Base-by-base conservation (phyloP, 2,888 invertebrate genomes). In the Cyclophora punctaria region DNA sequence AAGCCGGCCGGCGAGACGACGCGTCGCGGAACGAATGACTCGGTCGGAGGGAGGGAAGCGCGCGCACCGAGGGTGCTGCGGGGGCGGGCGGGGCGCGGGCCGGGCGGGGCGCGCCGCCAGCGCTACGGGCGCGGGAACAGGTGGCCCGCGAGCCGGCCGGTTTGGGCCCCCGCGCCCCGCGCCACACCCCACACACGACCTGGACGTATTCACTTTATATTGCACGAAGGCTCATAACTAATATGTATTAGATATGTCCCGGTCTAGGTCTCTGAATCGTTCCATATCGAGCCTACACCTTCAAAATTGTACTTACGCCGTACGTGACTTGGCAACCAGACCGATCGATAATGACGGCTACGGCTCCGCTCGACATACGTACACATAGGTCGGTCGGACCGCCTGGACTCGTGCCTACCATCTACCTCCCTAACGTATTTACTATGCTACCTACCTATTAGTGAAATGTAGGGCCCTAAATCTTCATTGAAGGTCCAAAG, bases 11-110 rank as follows among this genome's bases (percentile, higher is more conserved):
- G 80, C 78, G 71, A 77, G 80, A 74, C 74, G 77, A 83, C 84
- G 85, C 84, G 87, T 84, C 86, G 85, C 83, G 81, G 74, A 77
- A 82, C 86, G 84, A 86, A 83, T 86, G 87, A 79, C 67, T 71
- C 74, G 78, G 74, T 71, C 74, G 78, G 74, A 81, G 81, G 84
- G 78, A 80, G 81, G 78, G 79, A 63, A 70, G 75, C 77, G 82
- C 83, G 81, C 82, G 82, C 81, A 75, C 66, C 67, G 68, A 64
- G 72, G 69, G 66, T 62, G 70, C 62, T 47, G 55, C 50, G 55
- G 49, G 59, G 51, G 60, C 58, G 61, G 61, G 59, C 56, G 56
- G 58, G 63, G 57, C 58, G 58, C 56, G 55, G 52, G 58, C 54
- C 53, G 47, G 47, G 46, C 49, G 49, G 51, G 46, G 56, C 48